These are phyloP conservation scores for Hirudo medicinalis DNA, from an alignment of 1,140 invertebrate genomes.

Conservation along the genomic window DNA sequence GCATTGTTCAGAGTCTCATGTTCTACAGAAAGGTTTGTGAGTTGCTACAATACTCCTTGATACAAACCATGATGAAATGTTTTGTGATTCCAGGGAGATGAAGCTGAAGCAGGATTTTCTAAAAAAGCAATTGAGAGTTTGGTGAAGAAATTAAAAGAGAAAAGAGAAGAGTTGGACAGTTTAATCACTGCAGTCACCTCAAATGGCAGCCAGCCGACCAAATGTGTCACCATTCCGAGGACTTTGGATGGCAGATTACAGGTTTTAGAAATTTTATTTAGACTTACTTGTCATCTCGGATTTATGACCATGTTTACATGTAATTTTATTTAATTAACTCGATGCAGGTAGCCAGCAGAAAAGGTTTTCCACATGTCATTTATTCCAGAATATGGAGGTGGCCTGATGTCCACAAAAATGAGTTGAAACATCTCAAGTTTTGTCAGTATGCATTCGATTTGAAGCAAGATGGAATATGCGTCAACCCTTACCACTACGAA, in stretches of 20 bases:
- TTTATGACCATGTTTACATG: neutral
- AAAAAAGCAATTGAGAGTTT: conserved; percentile 92
- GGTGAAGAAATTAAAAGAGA: conserved; percentile 76
- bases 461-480: conserved; percentile 76
- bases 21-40: conserved; percentile 51
- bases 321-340: conserved; percentile 6
- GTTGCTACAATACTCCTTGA: neutral
- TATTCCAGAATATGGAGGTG: conserved; percentile 97
- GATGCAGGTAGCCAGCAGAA: conserved; percentile 76
- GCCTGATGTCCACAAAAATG: conserved; percentile 98
- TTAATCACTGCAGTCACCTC: conserved; percentile 96
- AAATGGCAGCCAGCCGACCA: conserved; percentile 87
- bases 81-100: conserved; percentile 61
- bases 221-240: conserved; percentile 96
- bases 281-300: neutral
- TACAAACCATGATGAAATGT: neutral
- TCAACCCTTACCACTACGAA: conserved; percentile 97
- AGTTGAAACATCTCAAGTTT: conserved; percentile 90
- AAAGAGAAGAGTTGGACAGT: conserved; percentile 85
- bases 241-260: conserved; percentile 92
- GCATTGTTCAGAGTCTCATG: conserved; percentile 89
- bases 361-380: conserved; percentile 98
- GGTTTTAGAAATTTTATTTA: conserved; percentile 42
- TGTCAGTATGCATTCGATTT: conserved; percentile 61
- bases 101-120: conserved; percentile 53